phyloP scores from a whole-genome alignment of 2,888 invertebrate genomes.

The Thymelicus lineola region DNA sequence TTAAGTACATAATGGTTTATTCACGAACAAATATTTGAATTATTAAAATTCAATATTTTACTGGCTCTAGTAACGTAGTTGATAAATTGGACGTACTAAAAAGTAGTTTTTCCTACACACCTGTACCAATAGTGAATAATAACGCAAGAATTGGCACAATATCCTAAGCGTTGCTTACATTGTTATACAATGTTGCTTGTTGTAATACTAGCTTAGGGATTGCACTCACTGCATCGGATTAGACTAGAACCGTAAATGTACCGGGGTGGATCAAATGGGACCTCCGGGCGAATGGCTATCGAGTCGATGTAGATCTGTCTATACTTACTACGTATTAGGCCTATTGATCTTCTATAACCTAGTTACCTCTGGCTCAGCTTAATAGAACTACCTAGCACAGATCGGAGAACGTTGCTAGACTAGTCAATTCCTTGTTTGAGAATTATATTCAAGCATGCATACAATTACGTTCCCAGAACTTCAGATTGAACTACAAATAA shows the following conservation, averaged over 20 bases:
- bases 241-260: slow-evolving; percentile 27
- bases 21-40: no score
- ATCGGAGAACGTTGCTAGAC: background rate
- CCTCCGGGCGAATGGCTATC: slow-evolving; percentile 25
- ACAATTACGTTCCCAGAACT: no score
- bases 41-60: no score
- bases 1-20: no score
- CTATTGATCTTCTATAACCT: slow-evolving; percentile 14
- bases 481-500: no score
- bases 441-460: background rate
- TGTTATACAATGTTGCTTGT: background rate
- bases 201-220: slow-evolving; percentile 16
- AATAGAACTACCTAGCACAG: slow-evolving; percentile 6
- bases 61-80: no score
- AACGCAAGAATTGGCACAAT: background rate
- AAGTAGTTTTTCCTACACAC: no score
- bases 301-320: slow-evolving; percentile 15
- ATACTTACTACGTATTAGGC: background rate
- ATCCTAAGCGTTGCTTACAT: background rate
- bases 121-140: background rate
- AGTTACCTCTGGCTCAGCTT: slow-evolving; percentile 1
- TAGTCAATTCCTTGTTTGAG: background rate
- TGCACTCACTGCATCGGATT: slow-evolving; percentile 35
- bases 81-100: no score
- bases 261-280: slow-evolving; percentile 33